Evolutionary conservation across 2,113 vertebrate species (phyloP).

Genomic region (Heterotis niloticus): DNA sequence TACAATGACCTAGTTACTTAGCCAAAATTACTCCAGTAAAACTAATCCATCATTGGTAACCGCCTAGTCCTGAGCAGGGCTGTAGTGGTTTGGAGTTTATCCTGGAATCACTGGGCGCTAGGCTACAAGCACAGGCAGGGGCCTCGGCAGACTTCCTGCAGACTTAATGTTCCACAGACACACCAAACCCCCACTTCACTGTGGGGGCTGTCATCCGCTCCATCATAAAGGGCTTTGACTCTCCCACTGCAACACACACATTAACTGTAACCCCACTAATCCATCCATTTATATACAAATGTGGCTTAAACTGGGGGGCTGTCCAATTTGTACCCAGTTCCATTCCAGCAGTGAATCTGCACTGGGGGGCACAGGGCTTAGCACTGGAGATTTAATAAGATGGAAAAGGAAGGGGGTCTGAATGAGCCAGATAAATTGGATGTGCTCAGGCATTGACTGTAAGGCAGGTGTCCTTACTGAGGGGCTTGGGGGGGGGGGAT

Average conservation of each 20-base stretch:
- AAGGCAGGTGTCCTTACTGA: constrained; percentile 20
- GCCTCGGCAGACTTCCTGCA: no score
- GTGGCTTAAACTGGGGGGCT: constrained; percentile 9
- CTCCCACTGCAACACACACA: constrained; percentile 1
- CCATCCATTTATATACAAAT: constrained; percentile 21
- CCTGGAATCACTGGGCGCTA: no score
- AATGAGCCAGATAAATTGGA: constrained; percentile 26
- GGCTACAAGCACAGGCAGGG: no score
- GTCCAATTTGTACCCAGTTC: neutral
- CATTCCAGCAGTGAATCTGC: constrained; percentile 12
- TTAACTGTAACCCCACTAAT: constrained; percentile 11
- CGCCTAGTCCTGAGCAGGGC: no score
- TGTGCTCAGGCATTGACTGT: neutral
- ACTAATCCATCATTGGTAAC: no score
- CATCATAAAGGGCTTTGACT: neutral
- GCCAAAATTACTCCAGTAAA: no score
- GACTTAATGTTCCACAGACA: neutral
- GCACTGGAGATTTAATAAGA: neutral
- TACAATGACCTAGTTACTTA: no score
- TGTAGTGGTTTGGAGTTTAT: no score
- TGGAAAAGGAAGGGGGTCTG: neutral
- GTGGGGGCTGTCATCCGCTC: no score
- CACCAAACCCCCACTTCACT: no score
- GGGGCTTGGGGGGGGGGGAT: neutral
- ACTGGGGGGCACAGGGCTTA: neutral